Base-by-base conservation (phyloP, 1,140 invertebrate species). In the Drosophila repletoides region DNA sequence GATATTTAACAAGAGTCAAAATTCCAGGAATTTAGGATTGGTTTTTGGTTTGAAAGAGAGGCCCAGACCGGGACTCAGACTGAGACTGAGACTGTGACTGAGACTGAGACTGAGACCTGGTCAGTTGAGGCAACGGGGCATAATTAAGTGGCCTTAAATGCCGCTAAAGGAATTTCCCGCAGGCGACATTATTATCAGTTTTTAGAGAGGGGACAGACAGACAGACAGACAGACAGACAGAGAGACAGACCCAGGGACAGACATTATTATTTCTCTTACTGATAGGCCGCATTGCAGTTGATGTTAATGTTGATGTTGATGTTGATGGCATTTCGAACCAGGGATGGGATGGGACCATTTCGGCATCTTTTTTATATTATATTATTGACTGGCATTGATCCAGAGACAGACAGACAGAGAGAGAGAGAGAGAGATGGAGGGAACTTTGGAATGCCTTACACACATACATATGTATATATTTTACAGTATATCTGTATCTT, bases 111-210 rank as follows among this genome's bases (percentile, higher is more conserved):
- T 24, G 38, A 29, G 21, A 29, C 38, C 52, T 29, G 52, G 52
- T 15, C 52, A 43, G 52, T 33, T 55, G 31, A 29, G 28, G 28
- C 38, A 55, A 36, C 48, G 67, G 67, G 63, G 70, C 80, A 86
- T 86, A 86, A 86, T 86, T 86, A 86, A 86, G 80, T 86, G 80
- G 80, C 81, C 80, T 63, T 72, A 86, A 86, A 86, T 86, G 80
- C 80, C 80, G 81, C 80, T 79, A 76, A 86, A 86, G 80, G 80
- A 86, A 86, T 86, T 84, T 86, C 80, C 71, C 76, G 67, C 72
- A 86, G 80, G 80, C 80, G 80, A 86, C 80, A 86, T 86, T 86
- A 86, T 86, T 86, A 86, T 86, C 80, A 86, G 75, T 86, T 64
- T 59, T 75, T 69, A 66, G n/a, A n/a, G n/a, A n/a, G 33, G 49